Percentiles rank a stretch among this genome's conserved stretches.
Evolutionary conservation across 2,888 invertebrate species (phyloP).

Genomic region (Cryptus armator): DNA sequence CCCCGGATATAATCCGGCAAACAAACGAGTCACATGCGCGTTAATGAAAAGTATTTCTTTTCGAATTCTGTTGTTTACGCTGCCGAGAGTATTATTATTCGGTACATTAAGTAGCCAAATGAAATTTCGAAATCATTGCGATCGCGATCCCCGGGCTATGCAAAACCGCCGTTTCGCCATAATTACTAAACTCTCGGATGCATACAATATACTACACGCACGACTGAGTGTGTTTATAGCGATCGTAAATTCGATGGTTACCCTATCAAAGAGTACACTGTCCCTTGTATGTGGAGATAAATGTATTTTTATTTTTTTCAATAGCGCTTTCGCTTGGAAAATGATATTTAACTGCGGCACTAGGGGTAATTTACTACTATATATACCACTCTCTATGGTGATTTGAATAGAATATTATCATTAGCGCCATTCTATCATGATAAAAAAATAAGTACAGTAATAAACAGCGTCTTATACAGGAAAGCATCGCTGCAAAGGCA

Average conservation of each 20-base stretch:
- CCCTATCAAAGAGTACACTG: slow-evolving; percentile 10
- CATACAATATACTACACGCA: slow-evolving; percentile 32
- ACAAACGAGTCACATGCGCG: slow-evolving; percentile 66
- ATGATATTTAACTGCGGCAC: neutral
- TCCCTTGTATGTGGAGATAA: neutral
- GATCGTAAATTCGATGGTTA: slow-evolving; percentile 49
- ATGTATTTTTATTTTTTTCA: neutral
- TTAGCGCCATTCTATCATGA: too few relatives aligned
- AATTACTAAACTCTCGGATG: slow-evolving; percentile 27
- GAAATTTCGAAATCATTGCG: slow-evolving; percentile 82
- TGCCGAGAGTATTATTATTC: slow-evolving; percentile 80
- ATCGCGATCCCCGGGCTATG: slow-evolving; percentile 67
- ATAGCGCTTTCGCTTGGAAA: neutral
- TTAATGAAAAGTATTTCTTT: slow-evolving; percentile 82
- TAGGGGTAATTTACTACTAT: neutral
- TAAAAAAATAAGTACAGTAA: too few relatives aligned
- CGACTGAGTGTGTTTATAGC: slow-evolving; percentile 42
- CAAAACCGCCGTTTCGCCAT: slow-evolving; percentile 32
- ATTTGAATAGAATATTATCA: too few relatives aligned
- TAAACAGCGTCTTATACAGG: too few relatives aligned
- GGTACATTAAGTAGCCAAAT: slow-evolving; percentile 83
- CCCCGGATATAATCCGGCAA: slow-evolving; percentile 12
- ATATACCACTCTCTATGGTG: neutral
- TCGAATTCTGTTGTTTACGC: slow-evolving; percentile 59
- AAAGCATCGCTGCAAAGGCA: too few relatives aligned